Conservation (phyloP, 2,888 invertebrate species). For the Entomobrya proxima region DNA sequence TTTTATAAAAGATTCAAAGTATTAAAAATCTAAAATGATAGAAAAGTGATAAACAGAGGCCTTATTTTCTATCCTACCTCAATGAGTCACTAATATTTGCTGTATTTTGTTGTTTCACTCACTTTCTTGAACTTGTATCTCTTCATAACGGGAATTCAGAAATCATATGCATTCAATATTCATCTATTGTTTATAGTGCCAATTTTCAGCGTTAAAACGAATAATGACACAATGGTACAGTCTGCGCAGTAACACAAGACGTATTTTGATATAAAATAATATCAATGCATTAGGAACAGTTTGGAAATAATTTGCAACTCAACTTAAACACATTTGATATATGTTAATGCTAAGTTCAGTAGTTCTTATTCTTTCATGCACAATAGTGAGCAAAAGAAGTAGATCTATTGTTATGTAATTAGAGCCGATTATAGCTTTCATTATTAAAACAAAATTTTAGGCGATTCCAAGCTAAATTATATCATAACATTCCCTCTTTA, state of each 20-base stretch:
- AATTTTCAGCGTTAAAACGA: too few relatives aligned
- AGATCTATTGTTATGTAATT: slow-evolving; percentile 41
- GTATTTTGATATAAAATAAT: too few relatives aligned
- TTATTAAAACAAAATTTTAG: slow-evolving; percentile 47
- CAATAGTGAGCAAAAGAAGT: too few relatives aligned
- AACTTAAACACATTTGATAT: too few relatives aligned
- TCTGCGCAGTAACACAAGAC: too few relatives aligned
- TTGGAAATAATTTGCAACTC: too few relatives aligned
- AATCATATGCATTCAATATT: not conserved
- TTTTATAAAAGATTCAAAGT: not conserved
- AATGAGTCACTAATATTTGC: slow-evolving; percentile 44
- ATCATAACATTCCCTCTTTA: not conserved
- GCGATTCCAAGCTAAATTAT: slow-evolving; percentile 10
- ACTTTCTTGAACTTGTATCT: slow-evolving; percentile 25
- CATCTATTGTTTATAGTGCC: not conserved
- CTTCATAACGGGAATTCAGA: not conserved
- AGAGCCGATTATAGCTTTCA: slow-evolving; percentile 58
- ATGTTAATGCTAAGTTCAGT: too few relatives aligned
- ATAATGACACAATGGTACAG: too few relatives aligned
- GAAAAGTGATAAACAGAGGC: not conserved
- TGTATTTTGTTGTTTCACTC: slow-evolving; percentile 28
- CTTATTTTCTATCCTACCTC: too few relatives aligned
- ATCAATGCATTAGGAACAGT: too few relatives aligned
- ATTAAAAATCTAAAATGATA: not conserved
- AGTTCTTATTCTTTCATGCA: too few relatives aligned